These are phyloP conservation scores for Nasonia vitripennis DNA, from an alignment of 1,140 invertebrate genomes.

Conservation along the genomic window DNA sequence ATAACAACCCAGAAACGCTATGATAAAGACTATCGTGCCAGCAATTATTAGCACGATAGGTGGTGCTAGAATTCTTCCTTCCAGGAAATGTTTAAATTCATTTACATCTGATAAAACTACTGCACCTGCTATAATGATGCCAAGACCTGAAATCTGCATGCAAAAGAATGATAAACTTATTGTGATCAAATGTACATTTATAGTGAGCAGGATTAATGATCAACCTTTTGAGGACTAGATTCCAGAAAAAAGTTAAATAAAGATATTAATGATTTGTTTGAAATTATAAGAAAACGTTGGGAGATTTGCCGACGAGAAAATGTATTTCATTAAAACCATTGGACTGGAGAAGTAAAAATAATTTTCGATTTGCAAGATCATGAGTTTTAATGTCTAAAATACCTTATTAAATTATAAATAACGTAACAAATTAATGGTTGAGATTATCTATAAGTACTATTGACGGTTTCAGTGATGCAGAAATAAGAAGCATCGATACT, in stretches of 20 bases:
- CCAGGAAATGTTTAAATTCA: conserved; percentile 78
- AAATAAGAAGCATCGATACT: too few species aligned
- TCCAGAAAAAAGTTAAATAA: background rate
- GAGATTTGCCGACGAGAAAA: too few species aligned
- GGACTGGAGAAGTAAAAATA: too few species aligned
- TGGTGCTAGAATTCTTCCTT: conserved; percentile 77
- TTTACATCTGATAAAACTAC: conserved; percentile 77
- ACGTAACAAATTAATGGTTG: too few species aligned
- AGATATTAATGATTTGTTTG: background rate
- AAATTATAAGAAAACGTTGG: too few species aligned
- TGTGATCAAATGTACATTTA: background rate
- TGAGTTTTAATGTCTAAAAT: too few species aligned
- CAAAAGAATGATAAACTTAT: background rate
- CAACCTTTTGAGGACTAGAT: background rate
- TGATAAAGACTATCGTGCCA: conserved; percentile 80
- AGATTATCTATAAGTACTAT: too few species aligned
- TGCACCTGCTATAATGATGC: conserved; percentile 77
- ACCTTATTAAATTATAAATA: too few species aligned
- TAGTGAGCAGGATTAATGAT: background rate
- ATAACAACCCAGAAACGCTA: conserved; percentile 85
- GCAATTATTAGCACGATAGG: conserved; percentile 81
- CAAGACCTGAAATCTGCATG: conserved; percentile 79
- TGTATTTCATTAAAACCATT: too few species aligned
- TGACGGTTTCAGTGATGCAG: too few species aligned
- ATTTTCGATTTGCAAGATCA: too few species aligned